phyloP scores from a whole-genome alignment of 2,888 invertebrate genomes.

The Lochmaea capreae region DNA sequence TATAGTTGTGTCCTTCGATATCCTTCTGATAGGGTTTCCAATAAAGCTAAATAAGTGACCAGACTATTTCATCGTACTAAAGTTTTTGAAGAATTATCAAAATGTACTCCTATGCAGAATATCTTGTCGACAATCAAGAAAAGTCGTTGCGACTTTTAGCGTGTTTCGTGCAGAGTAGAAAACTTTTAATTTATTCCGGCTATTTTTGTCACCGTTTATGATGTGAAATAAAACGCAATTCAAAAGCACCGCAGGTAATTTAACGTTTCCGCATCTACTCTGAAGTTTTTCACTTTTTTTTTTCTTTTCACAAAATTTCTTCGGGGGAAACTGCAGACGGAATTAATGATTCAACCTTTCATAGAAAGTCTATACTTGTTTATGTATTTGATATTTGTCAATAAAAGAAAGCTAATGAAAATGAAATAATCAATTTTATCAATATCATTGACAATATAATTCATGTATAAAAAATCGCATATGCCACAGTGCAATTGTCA shows the following conservation, averaged over 20 bases:
- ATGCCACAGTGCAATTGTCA: too few relatives aligned
- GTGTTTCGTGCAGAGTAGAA: conserved; percentile 43
- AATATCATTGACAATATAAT: too few relatives aligned
- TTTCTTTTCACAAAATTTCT: neutral
- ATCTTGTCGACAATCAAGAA: conserved; percentile 45
- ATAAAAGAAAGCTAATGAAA: too few relatives aligned
- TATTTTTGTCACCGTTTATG: conserved; percentile 49
- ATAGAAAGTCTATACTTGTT: neutral
- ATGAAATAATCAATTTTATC: too few relatives aligned
- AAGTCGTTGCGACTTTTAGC: conserved; percentile 48
- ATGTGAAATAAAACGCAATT: conserved; percentile 49
- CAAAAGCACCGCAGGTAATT: conserved; percentile 49
- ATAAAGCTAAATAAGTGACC: too few relatives aligned
- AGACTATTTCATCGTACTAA: neutral
- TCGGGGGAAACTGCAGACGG: neutral
- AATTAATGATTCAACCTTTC: neutral
- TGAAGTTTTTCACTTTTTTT: conserved; percentile 11
- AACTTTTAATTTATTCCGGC: conserved; percentile 50
- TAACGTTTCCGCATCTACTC: conserved; percentile 40
- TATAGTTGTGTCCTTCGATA: too few relatives aligned
- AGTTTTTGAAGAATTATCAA: neutral
- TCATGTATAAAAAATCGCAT: too few relatives aligned
- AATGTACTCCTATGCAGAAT: conserved; percentile 25
- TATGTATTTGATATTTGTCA: neutral
- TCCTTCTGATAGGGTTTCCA: too few relatives aligned